Evolutionary conservation across 2,888 invertebrate species (phyloP), one percentile per base, ranked within the genome.

Genomic region (Drosophila affinis): DNA sequence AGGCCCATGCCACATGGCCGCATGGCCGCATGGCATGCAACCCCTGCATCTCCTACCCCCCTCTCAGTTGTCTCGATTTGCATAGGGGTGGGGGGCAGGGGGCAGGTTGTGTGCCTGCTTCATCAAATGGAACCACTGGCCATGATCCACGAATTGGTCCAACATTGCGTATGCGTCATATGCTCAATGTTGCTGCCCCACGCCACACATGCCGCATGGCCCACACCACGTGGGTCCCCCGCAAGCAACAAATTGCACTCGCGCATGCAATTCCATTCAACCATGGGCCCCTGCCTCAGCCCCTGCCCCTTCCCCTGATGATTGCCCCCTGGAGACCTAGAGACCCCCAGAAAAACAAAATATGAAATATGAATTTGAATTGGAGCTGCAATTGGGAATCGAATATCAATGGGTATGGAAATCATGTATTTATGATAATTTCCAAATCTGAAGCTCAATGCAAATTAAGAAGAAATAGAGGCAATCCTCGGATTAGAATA

Each of bases 151-250:
- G 39, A 39, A n/a, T 39, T 58, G 72, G 72, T 68, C 71, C 72
- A 71, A 71, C 71, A 72, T 72, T 72, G 72, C 72, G 72, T 72
- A 72, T 72, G 72, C 72, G 72, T 72, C 73, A 72, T 72, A 73
- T 72, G 72, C 54, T 72, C 34, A 44, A 57, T 67, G 68, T 57
- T 67, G 68, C 39, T 39, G 6, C 18, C 67, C 49, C 57, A 44
- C 47, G 58, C 9, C 14, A 5, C 14, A 4, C 39, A 39, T 39
- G 39, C 39, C 39, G 14, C 39, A 34, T 14, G 27, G 6, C 9
- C 29, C 29, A 7, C 29, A 7, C 29, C 29, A 7, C 2, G 29
- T 29, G 2, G 39, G 39, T 14, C 14, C 3, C 39, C 39, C 39
- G n/a, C 39, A n/a, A 55, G 27, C 72, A 72, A 57, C 71, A 64